Evolutionary conservation across 2,113 vertebrate genomes (phyloP).

Genomic region (Charina bottae): DNA sequence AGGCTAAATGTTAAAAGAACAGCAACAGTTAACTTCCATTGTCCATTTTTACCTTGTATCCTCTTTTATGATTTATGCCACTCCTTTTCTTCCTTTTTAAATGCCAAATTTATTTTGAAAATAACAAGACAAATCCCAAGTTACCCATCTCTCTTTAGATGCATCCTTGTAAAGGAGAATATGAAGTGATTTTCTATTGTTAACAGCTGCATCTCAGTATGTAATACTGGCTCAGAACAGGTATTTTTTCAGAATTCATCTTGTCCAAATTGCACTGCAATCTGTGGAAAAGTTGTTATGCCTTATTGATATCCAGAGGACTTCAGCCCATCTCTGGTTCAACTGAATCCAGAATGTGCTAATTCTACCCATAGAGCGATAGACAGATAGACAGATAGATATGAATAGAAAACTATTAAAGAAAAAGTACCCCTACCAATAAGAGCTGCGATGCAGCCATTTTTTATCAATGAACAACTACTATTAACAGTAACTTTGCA

Average conservation of each 20-base stretch:
- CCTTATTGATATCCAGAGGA: not conserved
- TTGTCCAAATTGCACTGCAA: not conserved
- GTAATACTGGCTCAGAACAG: conserved; percentile 41
- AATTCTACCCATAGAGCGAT: conserved; percentile 40
- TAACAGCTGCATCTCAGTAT: conserved; percentile 49
- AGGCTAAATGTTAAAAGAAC: not conserved
- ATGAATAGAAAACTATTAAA: conserved; percentile 26
- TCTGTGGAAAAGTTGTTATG: not conserved
- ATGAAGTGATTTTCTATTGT: conserved; percentile 57
- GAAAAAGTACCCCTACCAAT: not conserved
- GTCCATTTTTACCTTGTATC: not conserved
- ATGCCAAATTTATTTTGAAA: not conserved
- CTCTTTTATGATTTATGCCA: conserved; percentile 25
- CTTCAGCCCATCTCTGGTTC: not conserved
- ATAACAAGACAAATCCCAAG: not conserved
- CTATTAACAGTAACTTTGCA: conserved; percentile 1
- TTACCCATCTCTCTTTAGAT: not conserved
- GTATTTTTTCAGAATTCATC: not conserved
- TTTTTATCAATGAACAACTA: not conserved
- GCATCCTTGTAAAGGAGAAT: conserved; percentile 41
- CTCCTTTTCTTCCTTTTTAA: conserved; percentile 25
- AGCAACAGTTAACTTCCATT: not conserved
- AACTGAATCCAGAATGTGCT: conserved; percentile 28
- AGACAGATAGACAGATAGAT: conserved; percentile 18
- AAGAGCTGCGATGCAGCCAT: not conserved